A percentile compares a stretch with the other conserved stretches of the same genome.
These are phyloP conservation scores for Pardalotus punctatus DNA, from an alignment of 2,113 vertebrate genomes.

Conservation along the genomic window DNA sequence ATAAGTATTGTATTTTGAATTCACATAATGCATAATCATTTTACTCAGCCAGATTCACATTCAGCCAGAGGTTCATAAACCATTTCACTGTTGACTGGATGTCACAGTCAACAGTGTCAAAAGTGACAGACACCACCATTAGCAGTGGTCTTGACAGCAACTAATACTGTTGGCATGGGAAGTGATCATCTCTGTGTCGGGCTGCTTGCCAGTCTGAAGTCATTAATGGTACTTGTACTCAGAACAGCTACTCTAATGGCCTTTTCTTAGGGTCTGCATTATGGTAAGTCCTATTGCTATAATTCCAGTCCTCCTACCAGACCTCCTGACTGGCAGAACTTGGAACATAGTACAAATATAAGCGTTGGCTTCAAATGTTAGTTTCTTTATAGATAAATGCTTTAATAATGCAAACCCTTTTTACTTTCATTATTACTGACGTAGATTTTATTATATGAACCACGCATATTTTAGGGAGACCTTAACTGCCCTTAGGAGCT, in stretches of 20 bases:
- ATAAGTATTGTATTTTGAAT: background rate
- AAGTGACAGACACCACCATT: background rate
- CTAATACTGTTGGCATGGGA: background rate
- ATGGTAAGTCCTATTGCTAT: background rate
- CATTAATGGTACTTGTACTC: background rate
- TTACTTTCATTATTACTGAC: background rate
- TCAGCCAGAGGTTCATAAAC: background rate
- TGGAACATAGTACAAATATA: background rate
- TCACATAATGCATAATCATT: background rate
- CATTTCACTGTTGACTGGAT: background rate
- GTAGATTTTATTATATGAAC: background rate
- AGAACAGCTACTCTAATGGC: background rate
- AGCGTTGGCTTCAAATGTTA: background rate
- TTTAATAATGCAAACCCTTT: slow-evolving; percentile 14
- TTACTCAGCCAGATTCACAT: background rate
- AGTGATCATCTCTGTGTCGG: background rate
- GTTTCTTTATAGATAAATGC: background rate
- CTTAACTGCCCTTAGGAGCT: background rate
- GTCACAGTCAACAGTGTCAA: background rate
- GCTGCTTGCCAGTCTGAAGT: slow-evolving; percentile 3
- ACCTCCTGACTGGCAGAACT: background rate
- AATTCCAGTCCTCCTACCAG: background rate
- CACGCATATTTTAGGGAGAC: background rate
- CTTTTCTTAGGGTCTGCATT: background rate
- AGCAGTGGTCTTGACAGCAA: background rate